Conservation (phyloP, 2,888 invertebrate species). For the Notocelia uddmanniana region DNA sequence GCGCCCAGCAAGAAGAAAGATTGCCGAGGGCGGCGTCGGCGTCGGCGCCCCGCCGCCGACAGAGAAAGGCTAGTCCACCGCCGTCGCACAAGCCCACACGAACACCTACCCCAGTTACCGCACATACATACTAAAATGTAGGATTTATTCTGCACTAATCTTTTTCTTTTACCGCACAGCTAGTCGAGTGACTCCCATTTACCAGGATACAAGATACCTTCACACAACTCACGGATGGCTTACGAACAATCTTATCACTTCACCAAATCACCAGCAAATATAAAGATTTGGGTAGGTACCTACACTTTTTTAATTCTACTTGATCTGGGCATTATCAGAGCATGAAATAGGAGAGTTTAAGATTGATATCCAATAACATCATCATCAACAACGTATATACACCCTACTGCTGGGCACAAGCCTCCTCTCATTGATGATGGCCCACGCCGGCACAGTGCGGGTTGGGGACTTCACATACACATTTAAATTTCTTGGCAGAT, state of each 20-base stretch:
- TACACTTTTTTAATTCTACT: neutral
- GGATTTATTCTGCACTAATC: slow-evolving; percentile 34
- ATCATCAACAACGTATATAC: no score
- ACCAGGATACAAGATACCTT: slow-evolving; percentile 1
- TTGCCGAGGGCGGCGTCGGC: slow-evolving; percentile 66
- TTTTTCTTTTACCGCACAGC: slow-evolving; percentile 32
- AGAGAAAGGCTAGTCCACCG: slow-evolving; percentile 64
- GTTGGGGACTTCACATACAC: no score
- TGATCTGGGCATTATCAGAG: neutral
- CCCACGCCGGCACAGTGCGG: no score
- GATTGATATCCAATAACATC: no score
- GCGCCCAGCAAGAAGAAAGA: slow-evolving; percentile 71
- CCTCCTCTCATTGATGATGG: no score
- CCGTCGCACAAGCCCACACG: slow-evolving; percentile 41
- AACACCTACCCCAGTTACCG: slow-evolving; percentile 24
- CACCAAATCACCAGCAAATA: slow-evolving; percentile 28
- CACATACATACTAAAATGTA: slow-evolving; percentile 41
- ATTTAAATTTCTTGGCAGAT: no score
- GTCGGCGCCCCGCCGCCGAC: slow-evolving; percentile 66
- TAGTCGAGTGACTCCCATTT: slow-evolving; percentile 16
- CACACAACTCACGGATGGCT: neutral
- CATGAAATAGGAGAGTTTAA: no score
- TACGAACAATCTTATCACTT: neutral
- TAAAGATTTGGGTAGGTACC: neutral
- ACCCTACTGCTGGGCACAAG: no score